These are phyloP conservation scores for Drosophila colorata DNA, from an alignment of 2,888 invertebrate species.

Conservation along the genomic window DNA sequence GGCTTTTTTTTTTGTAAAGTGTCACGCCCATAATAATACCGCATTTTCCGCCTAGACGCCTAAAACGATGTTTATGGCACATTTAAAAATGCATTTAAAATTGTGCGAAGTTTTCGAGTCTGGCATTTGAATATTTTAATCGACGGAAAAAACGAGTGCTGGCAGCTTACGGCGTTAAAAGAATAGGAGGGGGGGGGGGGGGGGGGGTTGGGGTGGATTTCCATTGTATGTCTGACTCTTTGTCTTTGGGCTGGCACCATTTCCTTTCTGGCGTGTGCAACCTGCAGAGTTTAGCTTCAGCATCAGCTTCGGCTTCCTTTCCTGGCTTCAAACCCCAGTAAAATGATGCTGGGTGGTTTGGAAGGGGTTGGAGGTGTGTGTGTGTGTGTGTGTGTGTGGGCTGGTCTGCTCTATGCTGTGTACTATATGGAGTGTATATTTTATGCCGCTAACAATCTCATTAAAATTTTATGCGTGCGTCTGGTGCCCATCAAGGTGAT, in stretches of 20 bases:
- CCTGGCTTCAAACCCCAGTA: constrained; percentile 31
- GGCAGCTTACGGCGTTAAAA: not conserved
- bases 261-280: constrained; percentile 48
- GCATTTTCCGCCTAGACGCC: constrained; percentile 7
- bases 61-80: constrained; percentile 65
- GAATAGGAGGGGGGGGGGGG: not conserved
- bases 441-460: constrained; percentile 80
- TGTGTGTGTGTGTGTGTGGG: not conserved
- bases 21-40: constrained; percentile 33
- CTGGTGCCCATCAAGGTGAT: constrained; percentile 69
- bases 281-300: constrained; percentile 48
- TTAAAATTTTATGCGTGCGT: constrained; percentile 81
- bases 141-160: constrained; percentile 17
- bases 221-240: constrained; percentile 43
- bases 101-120: constrained; percentile 49
- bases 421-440: constrained; percentile 63
- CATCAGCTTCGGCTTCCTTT: constrained; percentile 15
- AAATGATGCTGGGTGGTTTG: not conserved
- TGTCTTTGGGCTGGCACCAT: constrained; percentile 54
- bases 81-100: constrained; percentile 77
- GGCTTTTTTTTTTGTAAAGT: not conserved
- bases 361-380: not conserved
- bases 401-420: constrained; percentile 25
- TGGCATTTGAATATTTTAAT: constrained; percentile 76
- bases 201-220: constrained; percentile 5